Evolutionary conservation across 2,797 vertebrate species (phyloP).

Genomic region (Ispidina lecontei): DNA sequence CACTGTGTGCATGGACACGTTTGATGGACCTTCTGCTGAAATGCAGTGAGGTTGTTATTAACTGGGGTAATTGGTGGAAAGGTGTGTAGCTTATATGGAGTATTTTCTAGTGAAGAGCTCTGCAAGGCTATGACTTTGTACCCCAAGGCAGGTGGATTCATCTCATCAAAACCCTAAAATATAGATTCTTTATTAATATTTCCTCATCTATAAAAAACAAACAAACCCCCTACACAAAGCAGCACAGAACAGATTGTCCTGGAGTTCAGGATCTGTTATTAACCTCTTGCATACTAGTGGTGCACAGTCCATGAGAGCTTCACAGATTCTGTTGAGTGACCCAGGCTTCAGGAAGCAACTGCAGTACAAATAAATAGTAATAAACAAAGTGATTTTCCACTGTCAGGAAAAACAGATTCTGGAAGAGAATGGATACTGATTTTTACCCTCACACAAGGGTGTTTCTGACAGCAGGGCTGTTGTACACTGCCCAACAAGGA

Average conservation of each 20-base stretch:
- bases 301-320: background rate
- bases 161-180: background rate
- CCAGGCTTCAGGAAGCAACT: background rate
- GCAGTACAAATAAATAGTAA: background rate
- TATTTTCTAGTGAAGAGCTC: background rate
- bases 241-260: background rate
- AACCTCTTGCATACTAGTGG: background rate
- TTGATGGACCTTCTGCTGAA: background rate
- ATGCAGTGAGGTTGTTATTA: background rate
- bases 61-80: background rate
- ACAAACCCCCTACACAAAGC: background rate
- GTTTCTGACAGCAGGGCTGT: constrained; percentile 3
- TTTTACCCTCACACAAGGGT: background rate
- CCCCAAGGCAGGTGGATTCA: background rate
- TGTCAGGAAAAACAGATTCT: background rate
- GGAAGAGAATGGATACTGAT: background rate
- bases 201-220: background rate
- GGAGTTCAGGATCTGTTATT: background rate
- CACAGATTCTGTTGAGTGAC: background rate
- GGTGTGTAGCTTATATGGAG: background rate
- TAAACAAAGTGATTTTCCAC: background rate
- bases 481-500: background rate
- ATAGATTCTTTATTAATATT: background rate
- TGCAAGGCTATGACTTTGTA: background rate
- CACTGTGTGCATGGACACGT: rapidly evolving